Evolutionary conservation across 2,113 vertebrate species (phyloP).

Genomic region (Macquaria australasica): DNA sequence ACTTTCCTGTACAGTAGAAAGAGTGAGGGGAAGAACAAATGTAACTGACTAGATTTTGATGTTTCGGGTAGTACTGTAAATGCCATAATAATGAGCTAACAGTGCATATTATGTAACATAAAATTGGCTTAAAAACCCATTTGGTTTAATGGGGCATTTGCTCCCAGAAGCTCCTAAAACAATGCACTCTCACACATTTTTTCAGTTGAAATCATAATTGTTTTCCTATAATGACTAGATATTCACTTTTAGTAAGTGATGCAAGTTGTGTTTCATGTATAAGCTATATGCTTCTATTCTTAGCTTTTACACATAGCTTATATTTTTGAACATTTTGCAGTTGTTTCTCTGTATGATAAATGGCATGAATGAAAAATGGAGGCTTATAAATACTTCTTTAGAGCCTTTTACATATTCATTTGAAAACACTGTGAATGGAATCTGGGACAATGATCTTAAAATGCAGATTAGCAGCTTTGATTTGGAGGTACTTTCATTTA

Average conservation of each 20-base stretch:
- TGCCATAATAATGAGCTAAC: neutral
- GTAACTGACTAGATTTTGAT: neutral
- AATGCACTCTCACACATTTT: neutral
- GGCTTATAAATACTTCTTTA: neutral
- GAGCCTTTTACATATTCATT: neutral
- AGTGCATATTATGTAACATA: neutral
- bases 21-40: neutral
- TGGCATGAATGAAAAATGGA: neutral
- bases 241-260: neutral
- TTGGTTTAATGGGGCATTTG: neutral
- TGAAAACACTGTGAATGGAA: slow-evolving; percentile 15
- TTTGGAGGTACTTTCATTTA: neutral
- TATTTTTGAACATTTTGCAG: neutral
- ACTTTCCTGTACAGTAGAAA: neutral
- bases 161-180: neutral
- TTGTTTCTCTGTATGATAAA: neutral
- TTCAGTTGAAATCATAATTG: neutral
- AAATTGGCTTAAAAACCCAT: neutral
- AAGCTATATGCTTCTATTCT: neutral
- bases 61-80: neutral
- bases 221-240: neutral
- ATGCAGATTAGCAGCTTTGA: slow-evolving; percentile 16
- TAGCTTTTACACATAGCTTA: neutral
- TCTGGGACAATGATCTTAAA: neutral
- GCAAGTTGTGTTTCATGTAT: neutral